Evolutionary conservation across 2,888 invertebrate species (phyloP), one percentile per base, ranked within the genome.

Genomic region (Bibio marci): DNA sequence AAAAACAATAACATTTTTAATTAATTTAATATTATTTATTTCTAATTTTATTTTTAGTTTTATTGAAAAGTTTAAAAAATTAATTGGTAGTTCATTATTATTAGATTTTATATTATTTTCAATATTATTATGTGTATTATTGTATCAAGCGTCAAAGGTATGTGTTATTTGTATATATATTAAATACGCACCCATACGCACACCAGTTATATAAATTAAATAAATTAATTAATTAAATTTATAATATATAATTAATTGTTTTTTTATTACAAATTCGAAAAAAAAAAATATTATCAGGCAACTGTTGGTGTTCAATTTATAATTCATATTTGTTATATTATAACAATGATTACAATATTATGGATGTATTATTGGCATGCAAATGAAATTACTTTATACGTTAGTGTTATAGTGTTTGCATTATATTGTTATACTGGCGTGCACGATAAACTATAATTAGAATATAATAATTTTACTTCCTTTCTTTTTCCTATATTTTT

Each of bases 341-440:
- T 40, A 15, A 42, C 42, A 14, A 42, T 42, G 42, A 42, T 35
- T 12, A 37, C 26, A 6, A 42, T 42, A 25, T 19, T 42, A 8
- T 42, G 42, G 42, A 39, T 42, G 37, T 40, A 42, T 18, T 42
- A 42, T 42, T 34, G 40, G 40, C 42, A 42, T 37, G 40, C 42
- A 27, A 39, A 42, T 40, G 36, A 42, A 32, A 42, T 42, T 12
- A 27, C 37, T 12, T 37, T 35, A 14, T 31, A 34, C 32, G 42
- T 42, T 25, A 38, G 32, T 14, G 15, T 19, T 14, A 30, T 30
- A 30, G 7, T 15, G n/a, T n/a, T 30, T 7, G n/a, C 30, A 30
- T 30, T n/a, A 14, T n/a, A 30, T 17, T 19, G 12, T 2, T 32
- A 15, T 15, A 15, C n/a, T n/a, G n/a, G n/a, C n/a, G n/a, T n/a